A percentile compares a stretch with the other conserved stretches of the same genome.
phyloP scores from a whole-genome alignment of 1,140 invertebrate genomes.

The Ostrea edulis region DNA sequence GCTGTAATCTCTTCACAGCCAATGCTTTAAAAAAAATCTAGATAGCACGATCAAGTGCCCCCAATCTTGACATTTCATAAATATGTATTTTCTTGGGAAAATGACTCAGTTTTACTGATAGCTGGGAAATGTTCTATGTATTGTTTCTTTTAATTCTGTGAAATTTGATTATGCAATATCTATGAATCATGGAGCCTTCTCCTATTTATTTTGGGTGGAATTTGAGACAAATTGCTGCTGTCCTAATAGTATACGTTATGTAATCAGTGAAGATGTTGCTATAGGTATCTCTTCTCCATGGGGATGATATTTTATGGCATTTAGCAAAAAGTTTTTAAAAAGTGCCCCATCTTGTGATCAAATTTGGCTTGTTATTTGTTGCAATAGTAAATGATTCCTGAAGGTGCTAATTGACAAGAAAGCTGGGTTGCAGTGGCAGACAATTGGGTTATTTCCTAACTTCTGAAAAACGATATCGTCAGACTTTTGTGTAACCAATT shows the following conservation, averaged over 20 bases:
- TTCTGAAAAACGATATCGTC: neutral
- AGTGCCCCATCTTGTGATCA: neutral
- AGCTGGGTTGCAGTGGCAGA: constrained; percentile 29
- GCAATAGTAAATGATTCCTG: constrained; percentile 15
- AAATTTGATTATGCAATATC: constrained; percentile 31
- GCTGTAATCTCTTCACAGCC: no score
- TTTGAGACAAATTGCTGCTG: constrained; percentile 27
- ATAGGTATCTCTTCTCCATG: constrained; percentile 11
- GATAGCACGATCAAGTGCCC: neutral
- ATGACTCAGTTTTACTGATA: neutral
- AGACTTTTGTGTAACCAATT: neutral
- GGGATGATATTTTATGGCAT: constrained; percentile 33
- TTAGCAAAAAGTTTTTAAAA: neutral
- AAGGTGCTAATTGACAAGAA: constrained; percentile 25
- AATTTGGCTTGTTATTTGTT: constrained; percentile 22
- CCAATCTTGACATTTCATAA: neutral
- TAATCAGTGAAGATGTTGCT: neutral
- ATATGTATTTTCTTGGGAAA: neutral
- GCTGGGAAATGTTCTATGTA: neutral
- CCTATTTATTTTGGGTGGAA: neutral
- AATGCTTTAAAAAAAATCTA: no score
- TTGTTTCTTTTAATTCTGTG: constrained; percentile 32
- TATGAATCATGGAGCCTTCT: constrained; percentile 3
- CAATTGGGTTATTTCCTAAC: neutral
- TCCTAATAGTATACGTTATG: constrained; percentile 14